Conservation (phyloP, 2,888 invertebrate species). For the Dynastes tityus region DNA sequence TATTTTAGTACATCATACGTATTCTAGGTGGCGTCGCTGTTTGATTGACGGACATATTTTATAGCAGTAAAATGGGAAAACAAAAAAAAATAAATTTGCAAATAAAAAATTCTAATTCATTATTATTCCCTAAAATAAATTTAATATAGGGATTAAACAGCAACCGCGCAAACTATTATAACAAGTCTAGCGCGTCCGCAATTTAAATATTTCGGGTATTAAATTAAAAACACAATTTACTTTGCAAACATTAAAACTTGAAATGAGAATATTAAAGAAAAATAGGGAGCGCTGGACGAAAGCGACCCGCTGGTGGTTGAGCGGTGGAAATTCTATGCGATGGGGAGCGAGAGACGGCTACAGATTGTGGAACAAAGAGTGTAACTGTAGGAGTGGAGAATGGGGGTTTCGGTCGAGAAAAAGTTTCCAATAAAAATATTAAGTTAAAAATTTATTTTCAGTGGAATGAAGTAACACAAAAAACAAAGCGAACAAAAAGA, state of each 20-base stretch:
- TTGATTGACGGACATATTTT: no score
- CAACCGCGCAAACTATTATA: slow-evolving; percentile 47
- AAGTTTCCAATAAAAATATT: slow-evolving; percentile 51
- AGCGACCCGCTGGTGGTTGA: neutral
- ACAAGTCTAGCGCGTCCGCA: slow-evolving; percentile 40
- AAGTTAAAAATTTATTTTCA: slow-evolving; percentile 51
- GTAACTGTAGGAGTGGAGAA: neutral
- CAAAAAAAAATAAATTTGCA: no score
- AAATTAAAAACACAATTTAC: slow-evolving; percentile 60
- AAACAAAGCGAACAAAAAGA: slow-evolving; percentile 35
- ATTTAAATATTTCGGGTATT: slow-evolving; percentile 56
- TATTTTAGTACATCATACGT: no score
- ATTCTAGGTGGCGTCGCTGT: no score
- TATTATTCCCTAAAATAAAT: slow-evolving; percentile 42
- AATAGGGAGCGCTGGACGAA: slow-evolving; percentile 42
- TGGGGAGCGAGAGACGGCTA: neutral
- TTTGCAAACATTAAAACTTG: slow-evolving; percentile 58
- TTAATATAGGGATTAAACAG: slow-evolving; percentile 42
- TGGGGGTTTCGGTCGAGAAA: slow-evolving; percentile 31
- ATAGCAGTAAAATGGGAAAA: no score
- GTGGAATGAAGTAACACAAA: slow-evolving; percentile 40
- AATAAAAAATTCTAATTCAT: neutral
- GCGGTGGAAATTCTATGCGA: neutral
- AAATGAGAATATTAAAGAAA: slow-evolving; percentile 54
- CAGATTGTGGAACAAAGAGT: neutral